A percentile compares a stretch with the other conserved stretches of the same genome.
Conservation (phyloP, 2,888 invertebrate genomes). For the Chloromyia formosa region DNA sequence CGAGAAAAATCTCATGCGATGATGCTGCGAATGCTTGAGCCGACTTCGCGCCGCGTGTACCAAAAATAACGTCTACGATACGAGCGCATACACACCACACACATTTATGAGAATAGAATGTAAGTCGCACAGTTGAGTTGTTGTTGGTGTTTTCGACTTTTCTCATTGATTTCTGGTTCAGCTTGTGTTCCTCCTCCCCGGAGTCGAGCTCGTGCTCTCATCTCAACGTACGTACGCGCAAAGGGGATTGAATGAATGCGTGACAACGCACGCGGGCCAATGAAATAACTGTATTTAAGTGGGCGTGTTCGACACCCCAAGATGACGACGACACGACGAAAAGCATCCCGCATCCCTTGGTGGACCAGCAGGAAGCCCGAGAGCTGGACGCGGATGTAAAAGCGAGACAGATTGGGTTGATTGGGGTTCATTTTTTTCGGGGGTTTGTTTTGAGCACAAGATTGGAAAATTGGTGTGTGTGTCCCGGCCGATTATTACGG, state of each 20-base stretch:
- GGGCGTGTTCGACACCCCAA: slow-evolving; percentile 63
- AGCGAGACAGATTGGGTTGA: slow-evolving; percentile 11
- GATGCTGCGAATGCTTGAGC: too few relatives aligned
- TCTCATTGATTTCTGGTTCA: too few relatives aligned
- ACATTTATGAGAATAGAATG: not conserved
- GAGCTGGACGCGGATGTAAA: too few relatives aligned
- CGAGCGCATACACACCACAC: not conserved
- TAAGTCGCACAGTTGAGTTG: not conserved
- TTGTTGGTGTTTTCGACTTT: too few relatives aligned
- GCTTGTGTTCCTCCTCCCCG: not conserved
- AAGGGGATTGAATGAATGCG: slow-evolving; percentile 51
- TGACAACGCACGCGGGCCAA: slow-evolving; percentile 58
- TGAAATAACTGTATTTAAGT: slow-evolving; percentile 65
- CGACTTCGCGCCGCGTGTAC: slow-evolving; percentile 37
- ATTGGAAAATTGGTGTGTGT: slow-evolving; percentile 21
- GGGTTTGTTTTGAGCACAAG: not conserved
- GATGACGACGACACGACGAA: slow-evolving; percentile 44
- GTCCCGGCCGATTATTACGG: slow-evolving; percentile 28
- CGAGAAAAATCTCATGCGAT: slow-evolving; percentile 5
- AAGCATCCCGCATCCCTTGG: slow-evolving; percentile 14
- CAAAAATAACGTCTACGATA: slow-evolving; percentile 3
- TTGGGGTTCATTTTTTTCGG: too few relatives aligned
- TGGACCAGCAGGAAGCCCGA: too few relatives aligned
- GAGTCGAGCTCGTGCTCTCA: not conserved
- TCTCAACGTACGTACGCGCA: slow-evolving; percentile 43